Percentiles rank a stretch among this genome's conserved stretches.
These are phyloP conservation scores for Dipodomys stephensi DNA, from an alignment of 2,113 vertebrate species.

Conservation along the genomic window DNA sequence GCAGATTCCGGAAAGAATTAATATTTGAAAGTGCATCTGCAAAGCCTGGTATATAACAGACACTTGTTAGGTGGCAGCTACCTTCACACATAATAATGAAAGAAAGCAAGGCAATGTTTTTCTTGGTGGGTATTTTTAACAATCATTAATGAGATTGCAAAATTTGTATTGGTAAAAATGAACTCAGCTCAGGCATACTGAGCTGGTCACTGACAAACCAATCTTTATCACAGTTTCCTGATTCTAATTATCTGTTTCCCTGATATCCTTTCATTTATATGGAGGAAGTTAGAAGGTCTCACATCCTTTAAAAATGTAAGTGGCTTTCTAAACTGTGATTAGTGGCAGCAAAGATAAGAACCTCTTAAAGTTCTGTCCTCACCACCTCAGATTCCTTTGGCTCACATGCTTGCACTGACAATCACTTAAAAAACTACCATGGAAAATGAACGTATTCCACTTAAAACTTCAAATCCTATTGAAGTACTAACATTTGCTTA, in stretches of 20 bases:
- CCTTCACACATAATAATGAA: neutral
- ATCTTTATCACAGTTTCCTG: neutral
- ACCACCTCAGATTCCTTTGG: neutral
- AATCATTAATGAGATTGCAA: neutral
- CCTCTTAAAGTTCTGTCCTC: neutral
- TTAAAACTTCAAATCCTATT: neutral
- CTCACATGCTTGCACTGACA: neutral
- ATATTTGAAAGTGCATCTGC: neutral
- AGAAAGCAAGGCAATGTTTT: neutral
- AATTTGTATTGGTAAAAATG: conserved; percentile 24
- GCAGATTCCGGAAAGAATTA: neutral
- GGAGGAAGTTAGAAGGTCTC: neutral
- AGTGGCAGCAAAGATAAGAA: neutral
- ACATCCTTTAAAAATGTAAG: neutral
- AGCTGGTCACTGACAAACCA: neutral
- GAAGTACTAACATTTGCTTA: neutral
- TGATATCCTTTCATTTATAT: neutral
- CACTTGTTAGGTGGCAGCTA: neutral
- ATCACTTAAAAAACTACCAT: conserved; percentile 10
- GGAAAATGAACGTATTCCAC: neutral
- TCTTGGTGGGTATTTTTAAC: conserved; percentile 25
- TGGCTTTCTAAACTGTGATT: neutral
- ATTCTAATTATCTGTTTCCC: neutral
- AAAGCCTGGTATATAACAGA: neutral
- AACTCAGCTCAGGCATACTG: neutral